These are phyloP conservation scores for Zhuqinia jingwanae DNA, from an alignment of 2,888 invertebrate species.

Conservation along the genomic window DNA sequence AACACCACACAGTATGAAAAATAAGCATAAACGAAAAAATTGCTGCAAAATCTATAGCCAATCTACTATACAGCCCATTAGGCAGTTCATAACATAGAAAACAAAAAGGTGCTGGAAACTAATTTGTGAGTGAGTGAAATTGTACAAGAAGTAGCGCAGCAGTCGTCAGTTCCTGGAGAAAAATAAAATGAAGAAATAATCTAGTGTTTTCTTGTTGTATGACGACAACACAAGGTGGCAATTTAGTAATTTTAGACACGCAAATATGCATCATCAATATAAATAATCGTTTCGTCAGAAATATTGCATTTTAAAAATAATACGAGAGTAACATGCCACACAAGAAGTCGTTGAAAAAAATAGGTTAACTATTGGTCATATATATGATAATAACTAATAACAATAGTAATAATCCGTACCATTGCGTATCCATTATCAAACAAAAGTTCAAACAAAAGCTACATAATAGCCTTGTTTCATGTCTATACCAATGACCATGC, in stretches of 20 bases:
- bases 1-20: background rate
- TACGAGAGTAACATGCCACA: background rate
- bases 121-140: background rate
- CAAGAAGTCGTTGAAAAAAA: background rate
- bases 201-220: too few relatives aligned
- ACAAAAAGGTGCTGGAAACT: background rate
- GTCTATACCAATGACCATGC: too few relatives aligned
- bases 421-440: background rate
- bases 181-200: background rate
- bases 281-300: background rate
- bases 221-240: background rate
- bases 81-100: background rate
- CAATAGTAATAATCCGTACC: constrained; percentile 8
- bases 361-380: too few relatives aligned
- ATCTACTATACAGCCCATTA: constrained; percentile 2
- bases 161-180: too few relatives aligned
- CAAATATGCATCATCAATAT: constrained; percentile 14
- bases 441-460: background rate
- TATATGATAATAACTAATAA: background rate
- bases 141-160: too few relatives aligned
- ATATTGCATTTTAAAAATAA: background rate
- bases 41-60: background rate
- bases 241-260: constrained; percentile 2
- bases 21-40: background rate
- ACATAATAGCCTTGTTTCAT: too few relatives aligned